Percentiles rank a stretch among this genome's conserved stretches.
Conservation (phyloP, 2,888 invertebrate species). For the Chorisops tibialis region DNA sequence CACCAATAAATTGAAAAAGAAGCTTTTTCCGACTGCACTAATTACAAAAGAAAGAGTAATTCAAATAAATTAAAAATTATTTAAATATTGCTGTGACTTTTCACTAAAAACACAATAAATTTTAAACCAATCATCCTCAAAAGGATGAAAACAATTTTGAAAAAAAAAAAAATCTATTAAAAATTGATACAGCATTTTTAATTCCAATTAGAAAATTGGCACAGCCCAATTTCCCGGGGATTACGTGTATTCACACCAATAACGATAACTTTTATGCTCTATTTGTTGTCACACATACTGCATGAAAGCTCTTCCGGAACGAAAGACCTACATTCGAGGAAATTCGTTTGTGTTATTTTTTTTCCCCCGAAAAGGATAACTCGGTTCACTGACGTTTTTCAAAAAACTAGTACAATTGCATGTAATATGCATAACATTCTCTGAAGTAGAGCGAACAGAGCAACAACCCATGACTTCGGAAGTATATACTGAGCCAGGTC, state of each 20-base stretch:
- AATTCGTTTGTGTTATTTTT: too few species aligned
- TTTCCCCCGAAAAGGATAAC: too few species aligned
- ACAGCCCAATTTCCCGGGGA: background rate
- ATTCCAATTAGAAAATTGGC: conserved; percentile 1
- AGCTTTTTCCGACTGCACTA: too few species aligned
- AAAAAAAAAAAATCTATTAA: too few species aligned
- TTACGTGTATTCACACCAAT: background rate
- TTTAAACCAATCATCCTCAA: too few species aligned
- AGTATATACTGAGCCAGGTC: background rate
- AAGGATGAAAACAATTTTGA: background rate
- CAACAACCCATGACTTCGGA: conserved; percentile 2
- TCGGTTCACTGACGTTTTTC: background rate
- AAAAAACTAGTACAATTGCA: background rate
- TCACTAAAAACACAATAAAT: too few species aligned
- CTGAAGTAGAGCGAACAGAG: background rate
- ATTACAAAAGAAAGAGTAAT: too few species aligned
- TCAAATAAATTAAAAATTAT: too few species aligned
- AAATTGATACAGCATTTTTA: background rate
- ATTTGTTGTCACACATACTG: background rate
- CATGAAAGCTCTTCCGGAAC: background rate
- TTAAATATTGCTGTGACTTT: too few species aligned
- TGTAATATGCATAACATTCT: background rate
- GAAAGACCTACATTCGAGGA: too few species aligned
- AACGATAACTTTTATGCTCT: background rate
- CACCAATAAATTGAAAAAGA: too few species aligned